Base-by-base conservation (phyloP, 1,140 invertebrate genomes). In the Battus philenor region DNA sequence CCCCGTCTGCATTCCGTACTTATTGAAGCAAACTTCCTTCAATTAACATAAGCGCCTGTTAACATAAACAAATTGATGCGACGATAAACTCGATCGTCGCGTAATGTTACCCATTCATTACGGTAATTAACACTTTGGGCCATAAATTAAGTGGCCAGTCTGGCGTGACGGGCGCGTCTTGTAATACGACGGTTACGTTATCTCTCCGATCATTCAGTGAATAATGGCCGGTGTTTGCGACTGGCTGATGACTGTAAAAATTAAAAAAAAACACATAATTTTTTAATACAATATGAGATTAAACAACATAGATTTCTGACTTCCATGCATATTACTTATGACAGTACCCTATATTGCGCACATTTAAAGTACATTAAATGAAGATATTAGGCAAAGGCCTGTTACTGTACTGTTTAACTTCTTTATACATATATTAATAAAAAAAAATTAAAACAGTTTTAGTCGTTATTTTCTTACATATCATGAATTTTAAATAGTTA, bases 1-100 rank as follows among this genome's bases (percentile, higher is more conserved):
- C 11, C 15, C 39, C 32, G 41, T 47, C 48, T 52, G 30, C 47
- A 57, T 60, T 46, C 54, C 54, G 43, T 33, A 45, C n/a, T 58
- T 70, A 74, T 61, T 76, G 66, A 59, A 67, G 49, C 70, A 65
- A 36, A 68, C 57, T 61, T 75, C 71, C 71, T 58, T 49, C 50
- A 58, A 78, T 78, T 75, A 73, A 61, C 69, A 75, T 74, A 73
- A 65, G 51, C 60, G 59, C 52, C 60, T 57, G 51, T 72, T 73
- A 64, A 75, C 63, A 65, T 62, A 62, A 73, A 64, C 68, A 69
- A 63, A 69, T 65, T 45, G 62, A 69, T 59, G 54, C 44, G 31
- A 20, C 50, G 55, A 59, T 64, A 59, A 61, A 30, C 34, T 20
- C 52, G 44, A 58, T 62, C 54, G 46, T 53, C 53, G 48, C 53